Conservation (phyloP, 2,113 vertebrate genomes). For the Pithys albifrons region DNA sequence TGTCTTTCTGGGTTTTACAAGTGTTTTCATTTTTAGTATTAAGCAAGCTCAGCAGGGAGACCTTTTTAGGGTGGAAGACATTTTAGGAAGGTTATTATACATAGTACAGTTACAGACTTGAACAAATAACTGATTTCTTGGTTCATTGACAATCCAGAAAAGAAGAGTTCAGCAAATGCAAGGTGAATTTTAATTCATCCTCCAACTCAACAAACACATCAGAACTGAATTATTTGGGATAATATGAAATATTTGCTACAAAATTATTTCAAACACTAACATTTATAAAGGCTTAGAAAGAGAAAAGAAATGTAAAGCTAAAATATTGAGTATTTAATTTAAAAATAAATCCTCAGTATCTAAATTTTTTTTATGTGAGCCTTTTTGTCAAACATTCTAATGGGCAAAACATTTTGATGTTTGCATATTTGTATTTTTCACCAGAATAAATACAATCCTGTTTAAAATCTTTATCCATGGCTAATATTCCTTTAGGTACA, state of each 20-base stretch:
- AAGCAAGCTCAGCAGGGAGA: not conserved
- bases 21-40: not conserved
- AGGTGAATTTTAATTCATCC: constrained; percentile 23
- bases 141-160: not conserved
- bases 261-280: not conserved
- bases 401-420: not conserved
- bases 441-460: not conserved
- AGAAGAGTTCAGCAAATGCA: not conserved
- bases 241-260: not conserved
- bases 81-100: constrained; percentile 15
- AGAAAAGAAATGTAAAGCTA: not conserved
- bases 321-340: not conserved
- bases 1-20: not conserved
- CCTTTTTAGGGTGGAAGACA: not conserved
- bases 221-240: not conserved
- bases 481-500: not conserved
- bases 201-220: not conserved
- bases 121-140: constrained; percentile 40
- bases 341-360: not conserved
- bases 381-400: not conserved
- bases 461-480: not conserved
- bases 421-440: not conserved
- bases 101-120: not conserved
- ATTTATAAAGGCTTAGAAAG: not conserved
- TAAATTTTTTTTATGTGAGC: not conserved